These are phyloP conservation scores for Myotis brandtii DNA, from an alignment of 2,113 vertebrate genomes.

Conservation along the genomic window DNA sequence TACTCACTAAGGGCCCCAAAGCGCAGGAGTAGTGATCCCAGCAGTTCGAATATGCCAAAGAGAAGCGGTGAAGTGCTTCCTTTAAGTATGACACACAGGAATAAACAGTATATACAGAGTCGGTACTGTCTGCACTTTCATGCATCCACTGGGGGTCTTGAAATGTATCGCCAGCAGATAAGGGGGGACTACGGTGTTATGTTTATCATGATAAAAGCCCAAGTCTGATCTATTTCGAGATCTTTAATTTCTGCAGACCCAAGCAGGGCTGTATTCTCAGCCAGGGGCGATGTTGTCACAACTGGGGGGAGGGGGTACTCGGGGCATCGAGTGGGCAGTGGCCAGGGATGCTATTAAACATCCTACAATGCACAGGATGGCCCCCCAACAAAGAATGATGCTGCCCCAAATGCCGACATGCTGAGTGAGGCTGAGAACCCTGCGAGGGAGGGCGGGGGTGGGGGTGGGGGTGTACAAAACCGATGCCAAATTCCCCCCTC, in stretches of 20 bases:
- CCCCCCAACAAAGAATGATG: background rate
- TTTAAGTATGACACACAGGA: background rate
- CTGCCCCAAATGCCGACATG: background rate
- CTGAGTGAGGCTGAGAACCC: background rate
- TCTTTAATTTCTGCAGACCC: background rate
- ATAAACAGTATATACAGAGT: background rate
- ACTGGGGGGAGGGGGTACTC: background rate
- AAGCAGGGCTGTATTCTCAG: background rate
- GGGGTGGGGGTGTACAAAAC: background rate
- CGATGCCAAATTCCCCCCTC: background rate
- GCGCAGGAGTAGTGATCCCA: background rate
- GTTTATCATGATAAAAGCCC: background rate
- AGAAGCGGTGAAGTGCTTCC: background rate
- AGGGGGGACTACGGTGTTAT: background rate
- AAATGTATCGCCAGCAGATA: background rate
- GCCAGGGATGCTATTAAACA: background rate
- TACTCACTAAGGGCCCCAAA: background rate
- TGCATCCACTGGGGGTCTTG: too few species aligned
- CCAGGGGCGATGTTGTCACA: background rate
- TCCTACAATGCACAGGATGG: background rate
- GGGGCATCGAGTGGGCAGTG: fast-evolving
- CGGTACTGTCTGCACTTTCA: too few species aligned
- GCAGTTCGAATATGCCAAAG: background rate
- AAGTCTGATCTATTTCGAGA: background rate
- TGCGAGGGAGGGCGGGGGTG: background rate